Evolutionary conservation across 1,140 invertebrate species (phyloP).

Genomic region (Meloidogyne chitwoodi): DNA sequence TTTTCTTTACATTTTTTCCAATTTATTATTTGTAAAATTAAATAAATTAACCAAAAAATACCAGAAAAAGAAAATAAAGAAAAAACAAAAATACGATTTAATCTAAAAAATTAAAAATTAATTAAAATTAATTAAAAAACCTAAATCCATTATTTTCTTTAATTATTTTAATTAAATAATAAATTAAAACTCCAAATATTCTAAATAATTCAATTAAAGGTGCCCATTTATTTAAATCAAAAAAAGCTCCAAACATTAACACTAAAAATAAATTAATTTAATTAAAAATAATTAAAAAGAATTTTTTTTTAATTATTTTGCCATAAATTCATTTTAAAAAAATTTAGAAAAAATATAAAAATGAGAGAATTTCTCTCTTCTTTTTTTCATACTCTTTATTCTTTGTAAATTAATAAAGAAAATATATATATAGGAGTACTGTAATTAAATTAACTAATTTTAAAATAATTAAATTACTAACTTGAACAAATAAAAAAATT

Average conservation of each 20-base stretch:
- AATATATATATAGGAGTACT: too few species aligned
- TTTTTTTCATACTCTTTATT: slow-evolving; percentile 33
- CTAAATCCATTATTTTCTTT: slow-evolving; percentile 38
- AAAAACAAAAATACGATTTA: slow-evolving; percentile 54
- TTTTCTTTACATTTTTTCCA: neutral
- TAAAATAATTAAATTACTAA: neutral
- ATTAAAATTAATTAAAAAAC: neutral
- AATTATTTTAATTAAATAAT: slow-evolving; percentile 45
- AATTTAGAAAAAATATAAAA: too few species aligned
- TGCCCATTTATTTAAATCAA: slow-evolving; percentile 44
- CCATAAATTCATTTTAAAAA: neutral
- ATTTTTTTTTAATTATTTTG: neutral
- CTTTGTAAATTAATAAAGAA: slow-evolving; percentile 37
- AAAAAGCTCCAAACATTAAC: slow-evolving; percentile 16
- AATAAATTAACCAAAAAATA: slow-evolving; percentile 34
- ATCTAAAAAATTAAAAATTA: slow-evolving; percentile 9
- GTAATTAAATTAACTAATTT: too few species aligned
- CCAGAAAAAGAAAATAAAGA: slow-evolving; percentile 33
- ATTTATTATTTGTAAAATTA: neutral
- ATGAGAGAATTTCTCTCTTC: too few species aligned
- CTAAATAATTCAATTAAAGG: slow-evolving; percentile 49
- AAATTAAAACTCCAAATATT: slow-evolving; percentile 46
- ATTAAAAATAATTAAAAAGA: slow-evolving; percentile 1
- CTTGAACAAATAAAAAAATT: slow-evolving; percentile 52
- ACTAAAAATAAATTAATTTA: neutral